These are phyloP conservation scores for Microcebus tavaratra DNA, from an alignment of 2,113 vertebrate genomes.

Conservation along the genomic window DNA sequence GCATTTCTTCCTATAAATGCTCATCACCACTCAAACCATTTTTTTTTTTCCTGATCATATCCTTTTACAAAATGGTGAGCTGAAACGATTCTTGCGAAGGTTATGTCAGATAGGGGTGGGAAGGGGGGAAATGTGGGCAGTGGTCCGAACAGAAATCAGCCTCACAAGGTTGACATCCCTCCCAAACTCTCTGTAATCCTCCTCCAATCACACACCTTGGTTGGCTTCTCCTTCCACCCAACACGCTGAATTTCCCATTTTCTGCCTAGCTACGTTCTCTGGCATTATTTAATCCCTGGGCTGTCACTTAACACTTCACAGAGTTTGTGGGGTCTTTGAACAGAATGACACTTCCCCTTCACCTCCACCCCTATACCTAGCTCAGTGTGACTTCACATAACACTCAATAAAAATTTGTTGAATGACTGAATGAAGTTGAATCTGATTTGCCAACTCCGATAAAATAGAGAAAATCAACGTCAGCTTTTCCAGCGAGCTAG, in stretches of 20 bases:
- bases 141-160: constrained; percentile 26
- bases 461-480: constrained; percentile 71
- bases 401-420: constrained; percentile 60
- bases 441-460: constrained; percentile 67
- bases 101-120: neutral
- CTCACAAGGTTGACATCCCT: neutral
- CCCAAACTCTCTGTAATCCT: neutral
- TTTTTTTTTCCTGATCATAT: neutral
- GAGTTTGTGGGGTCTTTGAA: constrained; percentile 4
- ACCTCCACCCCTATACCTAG: neutral
- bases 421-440: constrained; percentile 61
- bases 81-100: neutral
- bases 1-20: constrained; percentile 64
- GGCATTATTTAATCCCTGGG: neutral
- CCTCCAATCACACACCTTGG: neutral
- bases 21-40: constrained; percentile 48
- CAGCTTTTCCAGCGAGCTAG: constrained; percentile 61
- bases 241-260: neutral
- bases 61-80: constrained; percentile 16
- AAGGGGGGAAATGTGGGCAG: neutral
- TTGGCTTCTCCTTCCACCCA: neutral
- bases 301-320: neutral
- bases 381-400: constrained; percentile 42
- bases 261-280: neutral
- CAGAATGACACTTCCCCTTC: neutral